Conservation (phyloP, 1,140 invertebrate genomes). For the Caenorhabditis briggsae region DNA sequence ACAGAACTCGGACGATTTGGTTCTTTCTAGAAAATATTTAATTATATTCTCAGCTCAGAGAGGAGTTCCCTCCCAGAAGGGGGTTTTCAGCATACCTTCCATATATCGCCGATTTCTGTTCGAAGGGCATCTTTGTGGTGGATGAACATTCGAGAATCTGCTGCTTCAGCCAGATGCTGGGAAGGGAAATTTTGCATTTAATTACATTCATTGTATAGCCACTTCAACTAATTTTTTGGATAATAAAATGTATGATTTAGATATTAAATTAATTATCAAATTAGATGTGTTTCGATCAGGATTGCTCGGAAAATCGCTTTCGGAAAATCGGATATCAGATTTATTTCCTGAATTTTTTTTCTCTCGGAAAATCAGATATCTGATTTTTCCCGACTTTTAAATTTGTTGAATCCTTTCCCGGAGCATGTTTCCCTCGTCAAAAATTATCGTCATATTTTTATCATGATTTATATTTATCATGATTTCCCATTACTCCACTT, state of each 20-base stretch:
- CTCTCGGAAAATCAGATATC: too few relatives aligned
- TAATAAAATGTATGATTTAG: too few relatives aligned
- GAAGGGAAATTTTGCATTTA: slow-evolving; percentile 65
- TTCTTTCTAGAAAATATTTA: slow-evolving; percentile 7
- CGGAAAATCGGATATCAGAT: background rate
- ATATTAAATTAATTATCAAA: too few relatives aligned
- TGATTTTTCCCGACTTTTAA: background rate
- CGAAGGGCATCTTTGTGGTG: slow-evolving; percentile 88
- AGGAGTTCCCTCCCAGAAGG: background rate
- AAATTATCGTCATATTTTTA: background rate
- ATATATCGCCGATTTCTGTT: slow-evolving; percentile 84
- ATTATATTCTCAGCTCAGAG: background rate
- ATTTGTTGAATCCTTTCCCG: too few relatives aligned
- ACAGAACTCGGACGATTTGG: slow-evolving; percentile 28
- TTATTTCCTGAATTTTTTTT: too few relatives aligned
- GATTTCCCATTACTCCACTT: background rate
- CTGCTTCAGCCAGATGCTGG: slow-evolving; percentile 84
- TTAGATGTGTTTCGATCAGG: background rate
- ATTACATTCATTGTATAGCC: too few relatives aligned
- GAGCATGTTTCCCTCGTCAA: too few relatives aligned
- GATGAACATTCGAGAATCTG: slow-evolving; percentile 84
- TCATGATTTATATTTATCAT: background rate
- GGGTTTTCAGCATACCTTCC: slow-evolving; percentile 80
- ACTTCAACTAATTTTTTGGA: too few relatives aligned
- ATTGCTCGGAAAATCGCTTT: too few relatives aligned